Evolutionary conservation across 2,888 invertebrate genomes (phyloP), one percentile per base, ranked within the genome.

Genomic region (Chymomyza procnemis): DNA sequence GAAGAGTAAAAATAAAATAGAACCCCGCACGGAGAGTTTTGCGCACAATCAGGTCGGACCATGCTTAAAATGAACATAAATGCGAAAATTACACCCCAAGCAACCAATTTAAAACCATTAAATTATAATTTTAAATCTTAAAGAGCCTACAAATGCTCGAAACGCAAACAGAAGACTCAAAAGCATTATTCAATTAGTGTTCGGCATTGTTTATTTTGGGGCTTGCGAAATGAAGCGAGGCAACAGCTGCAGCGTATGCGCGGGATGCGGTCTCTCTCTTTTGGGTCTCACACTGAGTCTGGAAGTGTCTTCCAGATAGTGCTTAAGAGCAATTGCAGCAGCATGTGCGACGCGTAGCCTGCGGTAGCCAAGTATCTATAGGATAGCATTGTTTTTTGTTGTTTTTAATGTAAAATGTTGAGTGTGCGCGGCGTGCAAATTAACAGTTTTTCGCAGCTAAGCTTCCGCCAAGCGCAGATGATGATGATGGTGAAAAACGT

Each of bases 81-180:
- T 83, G 87, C 85, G 83, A 83, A 83, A 83, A 83, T 83, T 83
- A 83, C 83, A 83, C 83, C 85, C 87, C 85, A 79, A 83, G 87
- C 85, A 83, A 83, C 86, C 83, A 83, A 83, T 83, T 83, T 86
- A 83, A 83, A 71, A 78, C 87, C 87, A 83, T 83, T 83, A 86
- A 83, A 87, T 81, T 85, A 86, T 85, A 87, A 86, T 86, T 82
- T 81, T 85, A 73, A 80, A 86, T 79, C 73, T 75, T 75, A 70
- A 75, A 73, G 71, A 67, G 75, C 69, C 57, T 66, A 65, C 60
- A 67, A 65, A 67, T 77, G 79, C 67, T 71, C 62, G 70, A 52
- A 50, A 50, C 16, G 50, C 50, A 50, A 50, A 50, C 50, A 50
- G 50, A 50, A 74, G 71, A 74, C 76, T 74, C 74, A 64, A 70